Conservation (phyloP, 2,797 vertebrate species). For the Psittacula echo region DNA sequence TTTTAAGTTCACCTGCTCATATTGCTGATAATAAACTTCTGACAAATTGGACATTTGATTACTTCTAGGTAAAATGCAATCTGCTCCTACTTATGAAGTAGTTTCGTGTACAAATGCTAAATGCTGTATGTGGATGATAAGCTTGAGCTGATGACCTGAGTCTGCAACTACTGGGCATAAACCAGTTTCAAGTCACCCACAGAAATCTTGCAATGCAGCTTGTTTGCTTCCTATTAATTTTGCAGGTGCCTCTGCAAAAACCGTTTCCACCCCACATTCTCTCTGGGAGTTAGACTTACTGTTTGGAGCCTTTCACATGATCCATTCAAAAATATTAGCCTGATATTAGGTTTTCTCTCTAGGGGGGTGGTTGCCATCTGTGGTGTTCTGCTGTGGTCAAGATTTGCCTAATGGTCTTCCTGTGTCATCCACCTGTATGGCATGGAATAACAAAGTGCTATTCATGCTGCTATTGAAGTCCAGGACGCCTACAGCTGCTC, state of each 20-base stretch:
- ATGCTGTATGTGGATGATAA: background rate
- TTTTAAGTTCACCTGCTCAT: background rate
- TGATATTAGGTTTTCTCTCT: background rate
- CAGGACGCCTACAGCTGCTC: background rate
- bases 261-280: background rate
- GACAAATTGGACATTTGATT: background rate
- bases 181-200: background rate
- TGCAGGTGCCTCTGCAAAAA: background rate
- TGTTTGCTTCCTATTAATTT: background rate
- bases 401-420: background rate
- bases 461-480: background rate
- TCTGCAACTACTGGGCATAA: background rate
- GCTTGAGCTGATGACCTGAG: background rate
- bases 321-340: background rate
- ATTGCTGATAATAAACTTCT: background rate
- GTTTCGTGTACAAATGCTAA: background rate
- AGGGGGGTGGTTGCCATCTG: background rate
- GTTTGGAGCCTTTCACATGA: background rate
- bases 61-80: background rate
- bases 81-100: background rate
- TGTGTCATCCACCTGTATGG: background rate
- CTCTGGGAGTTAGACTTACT: background rate
- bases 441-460: background rate
- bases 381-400: background rate
- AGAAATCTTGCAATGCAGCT: background rate